A percentile compares a stretch with the other conserved stretches of the same genome.
Conservation (phyloP, 2,113 vertebrate genomes). For the Atrichornis clamosus region DNA sequence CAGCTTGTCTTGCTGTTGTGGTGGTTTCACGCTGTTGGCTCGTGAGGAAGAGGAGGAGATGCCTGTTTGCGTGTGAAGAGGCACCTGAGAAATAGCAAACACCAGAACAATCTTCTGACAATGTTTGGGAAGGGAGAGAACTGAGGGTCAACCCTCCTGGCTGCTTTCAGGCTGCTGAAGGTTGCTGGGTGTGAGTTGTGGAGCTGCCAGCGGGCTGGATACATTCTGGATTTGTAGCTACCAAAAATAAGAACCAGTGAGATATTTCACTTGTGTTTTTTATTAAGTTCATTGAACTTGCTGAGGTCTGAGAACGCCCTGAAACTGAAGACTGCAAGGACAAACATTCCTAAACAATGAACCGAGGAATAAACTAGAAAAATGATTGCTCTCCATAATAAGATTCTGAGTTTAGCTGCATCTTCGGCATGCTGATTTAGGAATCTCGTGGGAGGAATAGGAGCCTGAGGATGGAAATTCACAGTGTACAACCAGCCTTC, state of each 20-base stretch:
- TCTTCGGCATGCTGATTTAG: neutral
- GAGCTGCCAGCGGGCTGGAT: neutral
- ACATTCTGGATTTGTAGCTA: neutral
- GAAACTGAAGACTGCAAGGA: neutral
- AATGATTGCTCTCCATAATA: neutral
- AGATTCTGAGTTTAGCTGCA: neutral
- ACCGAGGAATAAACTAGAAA: constrained; percentile 20
- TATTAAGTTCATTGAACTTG: constrained; percentile 14
- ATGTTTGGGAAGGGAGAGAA: neutral
- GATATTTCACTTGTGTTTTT: neutral
- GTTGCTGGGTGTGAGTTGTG: neutral
- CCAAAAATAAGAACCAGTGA: neutral
- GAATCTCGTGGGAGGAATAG: constrained; percentile 18
- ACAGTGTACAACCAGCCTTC: neutral
- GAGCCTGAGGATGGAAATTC: neutral
- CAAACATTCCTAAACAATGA: constrained; percentile 22
- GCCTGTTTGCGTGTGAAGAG: neutral
- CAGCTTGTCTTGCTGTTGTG: neutral
- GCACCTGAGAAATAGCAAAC: neutral
- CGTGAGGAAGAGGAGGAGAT: neutral
- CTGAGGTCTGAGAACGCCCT: neutral
- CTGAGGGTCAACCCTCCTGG: neutral
- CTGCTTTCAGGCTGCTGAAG: neutral
- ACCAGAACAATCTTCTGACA: neutral
- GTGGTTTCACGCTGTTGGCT: neutral